Evolutionary conservation across 2,888 invertebrate genomes (phyloP).

Genomic region (Keiferia lycopersicella): DNA sequence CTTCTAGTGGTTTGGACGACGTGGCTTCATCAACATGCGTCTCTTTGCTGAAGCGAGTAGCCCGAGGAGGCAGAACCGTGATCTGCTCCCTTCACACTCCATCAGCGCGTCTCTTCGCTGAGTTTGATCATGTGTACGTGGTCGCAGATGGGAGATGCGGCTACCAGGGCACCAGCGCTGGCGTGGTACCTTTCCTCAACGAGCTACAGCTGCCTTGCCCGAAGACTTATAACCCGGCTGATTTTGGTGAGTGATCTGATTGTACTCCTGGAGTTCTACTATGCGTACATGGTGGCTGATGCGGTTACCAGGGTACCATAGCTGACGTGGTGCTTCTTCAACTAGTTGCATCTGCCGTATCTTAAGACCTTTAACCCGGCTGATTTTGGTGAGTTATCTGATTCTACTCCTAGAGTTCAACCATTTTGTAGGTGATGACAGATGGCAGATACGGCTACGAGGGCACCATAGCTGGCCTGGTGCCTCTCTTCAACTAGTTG

Average conservation of each 20-base stretch:
- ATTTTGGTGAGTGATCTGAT: conserved; percentile 88
- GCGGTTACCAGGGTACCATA: conserved; percentile 75
- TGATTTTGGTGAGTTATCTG: too few relatives aligned
- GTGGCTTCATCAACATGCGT: conserved; percentile 94
- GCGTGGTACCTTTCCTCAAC: conserved; percentile 91
- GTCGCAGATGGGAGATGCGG: conserved; percentile 94
- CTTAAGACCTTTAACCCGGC: too few relatives aligned
- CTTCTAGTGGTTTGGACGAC: conserved; percentile 93
- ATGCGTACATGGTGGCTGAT: conserved; percentile 92
- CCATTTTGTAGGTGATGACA: too few relatives aligned
- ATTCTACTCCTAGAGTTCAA: too few relatives aligned
- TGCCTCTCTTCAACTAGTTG: conserved; percentile 83
- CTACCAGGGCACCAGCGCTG: conserved; percentile 90
- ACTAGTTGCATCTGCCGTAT: too few relatives aligned
- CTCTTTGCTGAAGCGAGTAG: conserved; percentile 90
- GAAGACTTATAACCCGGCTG: conserved; percentile 96
- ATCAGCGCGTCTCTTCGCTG: conserved; percentile 93
- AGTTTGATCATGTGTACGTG: conserved; percentile 95
- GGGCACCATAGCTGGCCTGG: conserved; percentile 86
- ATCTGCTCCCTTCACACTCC: conserved; percentile 98
- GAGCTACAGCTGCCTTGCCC: conserved; percentile 92
- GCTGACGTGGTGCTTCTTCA: conserved; percentile 88
- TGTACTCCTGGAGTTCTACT: conserved; percentile 93
- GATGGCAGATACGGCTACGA: too few relatives aligned
- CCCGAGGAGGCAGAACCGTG: conserved; percentile 93